A percentile compares a stretch with the other conserved stretches of the same genome.
Evolutionary conservation across 2,888 invertebrate species (phyloP).

Genomic region (Stenotaenia linearis): DNA sequence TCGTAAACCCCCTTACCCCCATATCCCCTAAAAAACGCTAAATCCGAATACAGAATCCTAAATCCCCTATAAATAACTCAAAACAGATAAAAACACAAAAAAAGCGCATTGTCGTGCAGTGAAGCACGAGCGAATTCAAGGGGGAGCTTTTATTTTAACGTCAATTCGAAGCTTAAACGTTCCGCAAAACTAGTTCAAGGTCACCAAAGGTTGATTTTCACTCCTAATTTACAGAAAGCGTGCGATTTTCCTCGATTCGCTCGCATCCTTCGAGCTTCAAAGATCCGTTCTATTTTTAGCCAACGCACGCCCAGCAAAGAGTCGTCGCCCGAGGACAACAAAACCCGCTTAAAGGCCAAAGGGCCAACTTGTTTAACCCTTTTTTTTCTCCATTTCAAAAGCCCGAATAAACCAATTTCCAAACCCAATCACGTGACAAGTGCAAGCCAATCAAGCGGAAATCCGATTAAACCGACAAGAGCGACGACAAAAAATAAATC

Average conservation of each 20-base stretch:
- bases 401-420: no score
- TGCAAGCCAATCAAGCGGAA: no score
- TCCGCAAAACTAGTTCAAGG: not conserved
- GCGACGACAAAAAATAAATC: no score
- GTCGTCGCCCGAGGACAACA: not conserved
- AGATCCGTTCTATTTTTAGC: constrained; percentile 6
- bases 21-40: no score
- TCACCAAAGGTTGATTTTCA: not conserved
- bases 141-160: not conserved
- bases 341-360: not conserved
- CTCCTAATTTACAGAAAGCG: not conserved
- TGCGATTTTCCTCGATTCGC: not conserved
- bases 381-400: no score
- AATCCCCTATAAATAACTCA: not conserved
- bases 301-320: not conserved
- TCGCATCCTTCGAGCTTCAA: not conserved
- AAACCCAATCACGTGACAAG: not conserved
- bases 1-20: no score
- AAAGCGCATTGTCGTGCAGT: not conserved
- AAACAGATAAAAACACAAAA: no score
- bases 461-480: not conserved
- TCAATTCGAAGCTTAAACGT: not conserved
- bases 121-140: not conserved
- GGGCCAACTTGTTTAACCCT: not conserved
- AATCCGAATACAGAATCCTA: no score